phyloP scores from a whole-genome alignment of 2,888 invertebrate species.

The Elmis aenea region DNA sequence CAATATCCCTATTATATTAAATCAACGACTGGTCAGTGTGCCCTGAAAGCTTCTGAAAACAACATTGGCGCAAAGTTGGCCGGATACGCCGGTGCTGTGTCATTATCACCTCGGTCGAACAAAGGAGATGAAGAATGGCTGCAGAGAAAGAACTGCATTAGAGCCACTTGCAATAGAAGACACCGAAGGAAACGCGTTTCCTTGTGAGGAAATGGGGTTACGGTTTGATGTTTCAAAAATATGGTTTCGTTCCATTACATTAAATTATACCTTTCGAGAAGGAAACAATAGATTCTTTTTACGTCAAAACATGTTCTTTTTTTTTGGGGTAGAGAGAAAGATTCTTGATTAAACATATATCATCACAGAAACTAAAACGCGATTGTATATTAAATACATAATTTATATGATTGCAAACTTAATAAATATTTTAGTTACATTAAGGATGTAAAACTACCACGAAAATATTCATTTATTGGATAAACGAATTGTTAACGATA shows the following conservation, averaged over 20 bases:
- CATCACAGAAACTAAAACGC: no score
- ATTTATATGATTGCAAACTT: no score
- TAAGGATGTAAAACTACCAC: no score
- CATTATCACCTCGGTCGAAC: constrained; percentile 46
- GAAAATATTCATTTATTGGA: no score
- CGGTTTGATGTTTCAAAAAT: constrained; percentile 38
- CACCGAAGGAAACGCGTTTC: constrained; percentile 20
- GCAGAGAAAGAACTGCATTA: constrained; percentile 46
- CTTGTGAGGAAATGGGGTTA: constrained; percentile 37
- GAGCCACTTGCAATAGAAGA: constrained; percentile 32
- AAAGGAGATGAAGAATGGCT: constrained; percentile 43
- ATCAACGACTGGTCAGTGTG: constrained; percentile 30
- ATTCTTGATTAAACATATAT: no score
- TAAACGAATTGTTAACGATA: no score
- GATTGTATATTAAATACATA: no score
- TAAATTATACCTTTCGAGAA: constrained; percentile 29
- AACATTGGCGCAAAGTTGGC: constrained; percentile 42
- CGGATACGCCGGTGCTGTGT: constrained; percentile 44
- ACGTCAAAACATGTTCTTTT: constrained; percentile 17
- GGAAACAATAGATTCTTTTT: constrained; percentile 26
- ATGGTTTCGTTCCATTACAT: constrained; percentile 37
- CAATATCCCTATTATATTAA: constrained; percentile 46
- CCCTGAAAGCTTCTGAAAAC: constrained; percentile 37
- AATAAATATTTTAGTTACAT: no score
- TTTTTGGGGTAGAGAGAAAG: constrained; percentile 8